Evolutionary conservation across 2,113 vertebrate species (phyloP).

Genomic region (Cyanoramphus novaezelandiae): DNA sequence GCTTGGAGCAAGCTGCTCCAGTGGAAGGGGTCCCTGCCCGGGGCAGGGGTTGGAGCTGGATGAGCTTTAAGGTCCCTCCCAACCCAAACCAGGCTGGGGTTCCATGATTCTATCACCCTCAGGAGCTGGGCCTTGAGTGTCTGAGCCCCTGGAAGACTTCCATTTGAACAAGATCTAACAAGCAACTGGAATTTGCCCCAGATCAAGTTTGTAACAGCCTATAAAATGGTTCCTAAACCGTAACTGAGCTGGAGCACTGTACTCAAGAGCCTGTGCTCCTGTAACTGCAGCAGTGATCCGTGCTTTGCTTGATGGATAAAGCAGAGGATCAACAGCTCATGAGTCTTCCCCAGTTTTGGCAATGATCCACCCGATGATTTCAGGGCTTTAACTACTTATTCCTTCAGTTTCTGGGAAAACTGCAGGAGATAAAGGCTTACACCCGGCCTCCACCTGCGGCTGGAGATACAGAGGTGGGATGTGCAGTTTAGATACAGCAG

Average conservation of each 20-base stretch:
- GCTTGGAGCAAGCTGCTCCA: background rate
- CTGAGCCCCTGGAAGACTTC: background rate
- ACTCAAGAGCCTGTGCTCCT: background rate
- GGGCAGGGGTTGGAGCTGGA: background rate
- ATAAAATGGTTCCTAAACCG: background rate
- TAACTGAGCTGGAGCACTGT: background rate
- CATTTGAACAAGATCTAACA: background rate
- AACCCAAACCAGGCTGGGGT: background rate
- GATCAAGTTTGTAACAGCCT: accelerated
- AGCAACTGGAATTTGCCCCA: background rate
- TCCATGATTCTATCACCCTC: background rate
- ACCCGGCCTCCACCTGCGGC: accelerated
- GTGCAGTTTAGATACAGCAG: background rate
- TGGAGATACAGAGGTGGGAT: accelerated
- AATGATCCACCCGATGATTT: background rate
- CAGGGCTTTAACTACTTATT: background rate
- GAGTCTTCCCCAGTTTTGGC: background rate
- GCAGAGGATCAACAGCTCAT: background rate
- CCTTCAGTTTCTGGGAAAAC: background rate
- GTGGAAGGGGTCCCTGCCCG: background rate
- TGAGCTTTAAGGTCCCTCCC: background rate
- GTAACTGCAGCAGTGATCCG: accelerated
- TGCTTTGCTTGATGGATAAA: background rate
- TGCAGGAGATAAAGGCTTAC: background rate
- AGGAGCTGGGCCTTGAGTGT: background rate